Evolutionary conservation across 2,797 vertebrate genomes (phyloP), one percentile per base, ranked within the genome.

Genomic region (Onychomys leucogaster): DNA sequence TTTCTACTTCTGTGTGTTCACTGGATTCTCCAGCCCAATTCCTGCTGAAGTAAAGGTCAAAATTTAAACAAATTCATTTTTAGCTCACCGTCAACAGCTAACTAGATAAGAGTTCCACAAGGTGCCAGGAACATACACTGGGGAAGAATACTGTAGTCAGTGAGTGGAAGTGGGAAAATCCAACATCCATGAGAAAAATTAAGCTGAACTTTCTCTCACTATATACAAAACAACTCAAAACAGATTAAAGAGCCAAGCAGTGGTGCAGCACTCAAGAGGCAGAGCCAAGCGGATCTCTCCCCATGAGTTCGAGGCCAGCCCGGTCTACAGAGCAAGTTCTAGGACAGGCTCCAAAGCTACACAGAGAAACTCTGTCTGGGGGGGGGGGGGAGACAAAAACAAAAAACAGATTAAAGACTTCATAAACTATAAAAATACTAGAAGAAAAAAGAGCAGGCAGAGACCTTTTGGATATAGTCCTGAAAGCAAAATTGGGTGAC

Each of bases 21-120:
- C 69, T 89, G 46, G 46, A 71, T 90, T 91, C 57, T 92, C 46
- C 85, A 95, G 61, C 13, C 77, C 67, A 93, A 46, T n/a, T 96
- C 96, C 52, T 49, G 27, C 29, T 94, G 10, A 96, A 3, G 27
- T 96, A 89, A 95, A 86, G 86, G 87, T 90, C 43, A 94, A 43
- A 92, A 92, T 89, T 91, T n/a, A 91, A 96, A 91, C 7, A 21
- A 95, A 89, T 55, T 78, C 10, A 49, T 92, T 63, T 73, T 83
- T 93, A 16, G 77, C 7, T 57, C 77, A 75, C 6, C 16, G 73
- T 27, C n/a, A 65, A 55, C 13, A 76, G 46, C 11, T 78, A 89
- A 41, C 46, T 67, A 12, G n/a, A n/a, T n/a, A n/a, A n/a, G 76
- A 69, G 10, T 94, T 90, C 41, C 14, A 67, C 37, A 84, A 77